Base-by-base conservation (phyloP, 1,140 invertebrate genomes). In the Microplitis mediator region DNA sequence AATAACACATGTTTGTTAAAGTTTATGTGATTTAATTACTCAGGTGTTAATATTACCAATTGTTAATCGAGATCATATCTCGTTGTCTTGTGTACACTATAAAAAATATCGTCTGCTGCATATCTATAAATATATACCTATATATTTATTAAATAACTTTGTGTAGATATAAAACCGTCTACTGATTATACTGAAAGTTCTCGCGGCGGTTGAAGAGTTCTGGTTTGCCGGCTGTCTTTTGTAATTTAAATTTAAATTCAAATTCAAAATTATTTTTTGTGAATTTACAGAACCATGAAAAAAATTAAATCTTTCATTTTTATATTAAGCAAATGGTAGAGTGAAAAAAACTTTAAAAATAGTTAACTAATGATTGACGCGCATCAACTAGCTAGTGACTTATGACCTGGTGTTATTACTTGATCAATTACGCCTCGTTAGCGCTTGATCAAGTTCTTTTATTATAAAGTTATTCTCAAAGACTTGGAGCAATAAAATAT, bases 351-450 rank as follows among this genome's bases (percentile, higher is more conserved):
- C 11, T 11, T 45, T 9, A 0, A 9, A 3, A 45, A 45, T 11
- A 11, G 11, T 45, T 45, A 45, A 45, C 39, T 45, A 45, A 45
- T 45, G 39, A 45, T 45, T 45, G 39, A 45, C 39, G 39, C 39
- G 39, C 39, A 45, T 45, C 39, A 45, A 11, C 39, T 45, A 58
- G 23, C 67, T 69, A 32, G 6, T 69, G 67, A 58, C 67, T 16
- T 35, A 45, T 61, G 67, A 60, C 67, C 67, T 13, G 36, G 35
- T 14, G 8, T 34, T 63, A 34, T 63, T 64, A 64, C 23, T 39
- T 39, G 62, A 36, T 35, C 75, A 66, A 80, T 78, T 79, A 67
- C 65, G 70, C 74, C 76, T 77, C 71, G 76, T 77, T 76, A 69
- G 75, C 76, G 54, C 67, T 69, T 74, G 34, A 39, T 39, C 62